Evolutionary conservation across 2,797 vertebrate species (phyloP).

Genomic region (Petrocephalus sullivani): DNA sequence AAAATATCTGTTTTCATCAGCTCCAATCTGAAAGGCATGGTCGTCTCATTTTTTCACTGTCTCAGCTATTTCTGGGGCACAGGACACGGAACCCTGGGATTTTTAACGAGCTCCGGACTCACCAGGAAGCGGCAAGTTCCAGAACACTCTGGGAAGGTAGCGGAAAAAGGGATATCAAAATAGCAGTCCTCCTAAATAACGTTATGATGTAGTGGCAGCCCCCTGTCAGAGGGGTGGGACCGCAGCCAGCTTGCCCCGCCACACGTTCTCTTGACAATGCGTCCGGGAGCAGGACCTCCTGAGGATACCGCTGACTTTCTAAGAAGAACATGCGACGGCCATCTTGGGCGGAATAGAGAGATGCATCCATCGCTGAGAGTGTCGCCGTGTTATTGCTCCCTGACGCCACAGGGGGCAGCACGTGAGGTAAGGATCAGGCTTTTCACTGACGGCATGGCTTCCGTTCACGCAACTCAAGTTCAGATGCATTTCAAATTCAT

Average conservation of each 20-base stretch:
- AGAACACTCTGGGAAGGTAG: background rate
- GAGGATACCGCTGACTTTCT: background rate
- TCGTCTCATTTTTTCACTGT: background rate
- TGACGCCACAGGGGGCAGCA: background rate
- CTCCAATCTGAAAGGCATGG: background rate
- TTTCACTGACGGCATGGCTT: background rate
- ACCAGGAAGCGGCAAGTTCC: background rate
- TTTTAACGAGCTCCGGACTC: constrained; percentile 2
- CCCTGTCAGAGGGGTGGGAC: background rate
- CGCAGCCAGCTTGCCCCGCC: background rate
- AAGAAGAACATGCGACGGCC: background rate
- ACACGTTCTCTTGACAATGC: background rate
- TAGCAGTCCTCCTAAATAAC: background rate
- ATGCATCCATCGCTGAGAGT: background rate
- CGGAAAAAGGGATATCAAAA: background rate
- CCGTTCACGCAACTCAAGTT: background rate
- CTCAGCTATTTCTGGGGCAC: background rate
- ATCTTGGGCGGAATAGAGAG: background rate
- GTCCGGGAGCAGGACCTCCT: background rate
- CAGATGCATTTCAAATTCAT: background rate
- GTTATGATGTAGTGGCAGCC: background rate
- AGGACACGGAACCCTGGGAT: constrained; percentile 1
- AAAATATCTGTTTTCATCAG: background rate
- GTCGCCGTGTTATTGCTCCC: background rate
- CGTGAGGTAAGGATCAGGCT: background rate